phyloP scores from a whole-genome alignment of 2,888 invertebrate species.

The Habrosyne pyritoides region DNA sequence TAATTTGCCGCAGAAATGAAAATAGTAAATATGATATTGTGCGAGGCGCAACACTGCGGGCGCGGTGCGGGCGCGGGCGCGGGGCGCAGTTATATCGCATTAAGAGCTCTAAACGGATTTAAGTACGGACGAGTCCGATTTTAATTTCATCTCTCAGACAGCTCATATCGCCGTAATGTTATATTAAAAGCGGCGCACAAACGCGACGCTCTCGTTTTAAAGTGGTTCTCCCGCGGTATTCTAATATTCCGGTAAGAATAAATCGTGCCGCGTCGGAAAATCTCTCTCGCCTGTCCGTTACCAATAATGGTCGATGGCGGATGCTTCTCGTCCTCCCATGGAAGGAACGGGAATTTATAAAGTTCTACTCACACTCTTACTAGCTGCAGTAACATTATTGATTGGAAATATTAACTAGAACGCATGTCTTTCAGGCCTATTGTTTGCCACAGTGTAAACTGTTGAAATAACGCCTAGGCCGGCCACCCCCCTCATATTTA shows the following conservation, averaged over 20 bases:
- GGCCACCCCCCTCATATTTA: too few species aligned
- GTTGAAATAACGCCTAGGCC: too few species aligned
- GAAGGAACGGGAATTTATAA: background rate
- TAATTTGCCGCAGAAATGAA: constrained; percentile 42
- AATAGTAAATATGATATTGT: constrained; percentile 45
- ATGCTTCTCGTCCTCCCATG: background rate
- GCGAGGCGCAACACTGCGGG: background rate
- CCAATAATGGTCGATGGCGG: constrained; percentile 10
- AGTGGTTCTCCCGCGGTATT: constrained; percentile 4
- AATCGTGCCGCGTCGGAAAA: constrained; percentile 8
- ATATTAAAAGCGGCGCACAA: constrained; percentile 18
- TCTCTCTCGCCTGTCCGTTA: constrained; percentile 12
- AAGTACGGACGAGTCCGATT: constrained; percentile 40
- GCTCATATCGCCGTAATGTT: constrained; percentile 22
- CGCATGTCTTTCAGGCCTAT: too few species aligned
- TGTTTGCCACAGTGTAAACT: too few species aligned
- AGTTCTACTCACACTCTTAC: too few species aligned
- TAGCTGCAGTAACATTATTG: too few species aligned
- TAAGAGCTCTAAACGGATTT: constrained; percentile 46
- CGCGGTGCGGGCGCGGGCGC: background rate
- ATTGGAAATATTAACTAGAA: too few species aligned
- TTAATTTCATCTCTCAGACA: constrained; percentile 43
- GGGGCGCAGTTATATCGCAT: constrained; percentile 25
- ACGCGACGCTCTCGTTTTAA: constrained; percentile 6
- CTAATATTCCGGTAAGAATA: constrained; percentile 9